Evolutionary conservation across 2,797 vertebrate genomes (phyloP).

Genomic region (Crenichthys baileyi): DNA sequence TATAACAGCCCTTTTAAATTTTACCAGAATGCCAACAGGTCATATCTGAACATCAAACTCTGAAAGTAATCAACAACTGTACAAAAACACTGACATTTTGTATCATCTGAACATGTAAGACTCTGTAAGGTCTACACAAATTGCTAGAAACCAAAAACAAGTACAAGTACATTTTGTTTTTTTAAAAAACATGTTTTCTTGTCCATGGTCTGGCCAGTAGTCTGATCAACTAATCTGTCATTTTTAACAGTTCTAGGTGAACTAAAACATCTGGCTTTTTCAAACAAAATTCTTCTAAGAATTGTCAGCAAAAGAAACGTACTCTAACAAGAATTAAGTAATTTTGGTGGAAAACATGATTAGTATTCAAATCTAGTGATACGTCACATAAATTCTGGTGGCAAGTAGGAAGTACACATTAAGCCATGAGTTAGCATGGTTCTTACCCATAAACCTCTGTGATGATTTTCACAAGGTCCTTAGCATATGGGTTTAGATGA

Average conservation of each 20-base stretch:
- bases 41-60: neutral
- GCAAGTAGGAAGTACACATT: neutral
- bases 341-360: neutral
- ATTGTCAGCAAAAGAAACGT: neutral
- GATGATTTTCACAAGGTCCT: constrained; percentile 61
- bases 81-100: neutral
- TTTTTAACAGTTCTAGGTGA: neutral
- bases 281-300: neutral
- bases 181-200: neutral
- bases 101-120: neutral
- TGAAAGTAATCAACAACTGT: neutral
- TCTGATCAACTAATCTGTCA: neutral
- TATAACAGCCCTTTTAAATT: neutral
- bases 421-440: neutral
- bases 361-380: neutral
- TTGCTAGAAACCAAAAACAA: neutral
- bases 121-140: neutral
- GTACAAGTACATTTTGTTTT: neutral
- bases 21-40: neutral
- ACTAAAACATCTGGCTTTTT: neutral
- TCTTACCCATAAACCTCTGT: constrained; percentile 68
- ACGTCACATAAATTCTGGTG: neutral
- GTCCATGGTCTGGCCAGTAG: neutral
- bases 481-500: constrained; percentile 67
- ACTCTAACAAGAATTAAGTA: neutral